A percentile compares a stretch with the other conserved stretches of the same genome.
phyloP scores from a whole-genome alignment of 92 coral and sea anemone species.

The Galaxea fascicularis region DNA sequence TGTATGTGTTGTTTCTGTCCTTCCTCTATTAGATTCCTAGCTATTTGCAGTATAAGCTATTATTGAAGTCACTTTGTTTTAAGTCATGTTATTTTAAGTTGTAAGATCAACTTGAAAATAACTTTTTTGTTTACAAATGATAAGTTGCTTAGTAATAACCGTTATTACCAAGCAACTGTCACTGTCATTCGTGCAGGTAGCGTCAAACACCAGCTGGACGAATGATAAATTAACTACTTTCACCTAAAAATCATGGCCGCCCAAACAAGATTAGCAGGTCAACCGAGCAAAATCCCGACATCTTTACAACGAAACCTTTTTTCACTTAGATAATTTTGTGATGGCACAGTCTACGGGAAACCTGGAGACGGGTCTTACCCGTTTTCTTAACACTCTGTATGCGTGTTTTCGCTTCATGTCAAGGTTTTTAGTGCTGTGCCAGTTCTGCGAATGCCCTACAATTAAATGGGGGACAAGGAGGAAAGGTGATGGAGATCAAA shows the following conservation, averaged over 20 bases:
- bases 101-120: background rate
- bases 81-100: too few relatives aligned
- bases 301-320: background rate
- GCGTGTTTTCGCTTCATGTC: slow-evolving; percentile 87
- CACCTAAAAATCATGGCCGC: slow-evolving; percentile 26
- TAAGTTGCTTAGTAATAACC: slow-evolving; percentile 23
- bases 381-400: slow-evolving; percentile 78
- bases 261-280: background rate
- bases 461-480: slow-evolving; percentile 21
- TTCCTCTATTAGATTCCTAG: too few relatives aligned
- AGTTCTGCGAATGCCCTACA: slow-evolving; percentile 83
- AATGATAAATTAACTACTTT: slow-evolving; percentile 31
- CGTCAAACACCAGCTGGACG: slow-evolving; percentile 26
- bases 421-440: slow-evolving; percentile 78
- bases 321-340: background rate
- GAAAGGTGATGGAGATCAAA: slow-evolving; percentile 9
- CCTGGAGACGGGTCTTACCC: slow-evolving; percentile 82
- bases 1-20: too few relatives aligned
- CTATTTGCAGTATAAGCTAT: too few relatives aligned
- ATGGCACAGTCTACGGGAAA: slow-evolving; percentile 64
- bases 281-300: background rate
- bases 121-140: background rate
- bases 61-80: too few relatives aligned
- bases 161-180: too few relatives aligned
- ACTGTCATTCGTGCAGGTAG: slow-evolving; percentile 13